Evolutionary conservation across 2,113 vertebrate species (phyloP), one percentile per base, ranked within the genome.

Genomic region (Pelvicachromis taeniatus): DNA sequence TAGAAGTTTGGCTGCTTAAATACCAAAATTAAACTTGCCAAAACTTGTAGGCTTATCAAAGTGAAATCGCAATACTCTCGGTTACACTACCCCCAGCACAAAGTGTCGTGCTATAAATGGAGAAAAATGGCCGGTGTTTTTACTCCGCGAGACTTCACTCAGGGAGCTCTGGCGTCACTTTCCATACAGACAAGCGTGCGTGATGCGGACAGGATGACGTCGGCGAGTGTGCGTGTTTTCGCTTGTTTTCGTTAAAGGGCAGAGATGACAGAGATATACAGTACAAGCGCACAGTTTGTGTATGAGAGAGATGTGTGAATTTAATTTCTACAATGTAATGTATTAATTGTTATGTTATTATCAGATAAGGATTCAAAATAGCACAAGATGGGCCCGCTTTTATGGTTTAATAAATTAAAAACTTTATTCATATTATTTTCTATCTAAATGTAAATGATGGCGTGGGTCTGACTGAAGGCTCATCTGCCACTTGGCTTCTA

Each of bases 101-200:
- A 92, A 95, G 88, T 89, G 93, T 89, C 90, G 95, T 94, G 92
- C 87, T 94, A 88, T 94, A 94, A 95, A 93, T 92, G 89, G 90
- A 92, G 88, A 95, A 96, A 96, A 85, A 96, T 96, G 96, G 95
- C 95, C 94, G 96, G 82, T 91, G 90, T 87, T 91, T 91, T 91
- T 86, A 90, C 94, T 95, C 91, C 95, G 95, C 95, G 95, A 96
- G 95, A 97, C 89, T 95, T 96, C 90, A 85, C 90, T 95, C 89
- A 61, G 77, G 13, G 19, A 87, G 88, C 88, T 89, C 33, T 90
- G 87, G 87, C 93, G 91, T 94, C 92, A 92, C 87, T 88, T 79
- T 87, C 84, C 84, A 87, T 65, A 78, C 85, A 61, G 59, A 87
- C 63, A 3, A 26, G 63, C 88, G 82, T 90, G 86, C 89, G 86